Evolutionary conservation across 2,797 vertebrate species (phyloP), one percentile per base, ranked within the genome.

Genomic region (Phalloptychus januarius): DNA sequence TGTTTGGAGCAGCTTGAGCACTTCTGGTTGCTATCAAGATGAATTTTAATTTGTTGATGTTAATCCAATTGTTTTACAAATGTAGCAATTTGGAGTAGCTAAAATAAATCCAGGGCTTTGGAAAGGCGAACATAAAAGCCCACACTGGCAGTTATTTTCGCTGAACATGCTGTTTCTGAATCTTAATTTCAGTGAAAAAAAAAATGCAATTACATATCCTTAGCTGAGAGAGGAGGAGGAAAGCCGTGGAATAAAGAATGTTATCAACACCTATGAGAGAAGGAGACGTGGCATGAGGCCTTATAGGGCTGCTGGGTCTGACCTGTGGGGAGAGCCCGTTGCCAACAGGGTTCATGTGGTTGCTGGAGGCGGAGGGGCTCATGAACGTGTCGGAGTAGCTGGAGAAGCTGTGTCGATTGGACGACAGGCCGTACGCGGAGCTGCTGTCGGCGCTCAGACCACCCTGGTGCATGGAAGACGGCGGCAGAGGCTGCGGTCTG

Each of bases 291-390:
- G 23, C 7, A 36, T 5, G 13, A 20, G 5, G 28, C 70, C 25
- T 44, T 54, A 31, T 69, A 79, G 73, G 38, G 28, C 11, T 45
- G 70, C 18, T 52, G 5, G 78, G 61, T 89, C 94, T 90, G 83
- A 99, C 98, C 97, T 99, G 98, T 61, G 98, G 98, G 85, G 98
- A 99, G 86, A 99, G 97, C 83, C 98, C 98, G 4, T 98, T 99
- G 95, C 98, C 98, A 74, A 99, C 98, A 0, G 97, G 91, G 91
- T 99, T 99, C 98, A 99, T 99, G 96, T 99, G 98, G 94, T 99
- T 98, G 91, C 97, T 94, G 75, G 97, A 97, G 0, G 97, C 97
- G 0, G 97, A 94, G 0, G 97, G 96, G 87, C 97, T 99, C 97
- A 99, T 99, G 96, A 99, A 99, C 77, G 96, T 97, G 87, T 99